These are phyloP conservation scores for Heliornis fulica DNA, from an alignment of 2,113 vertebrate species.

Conservation along the genomic window DNA sequence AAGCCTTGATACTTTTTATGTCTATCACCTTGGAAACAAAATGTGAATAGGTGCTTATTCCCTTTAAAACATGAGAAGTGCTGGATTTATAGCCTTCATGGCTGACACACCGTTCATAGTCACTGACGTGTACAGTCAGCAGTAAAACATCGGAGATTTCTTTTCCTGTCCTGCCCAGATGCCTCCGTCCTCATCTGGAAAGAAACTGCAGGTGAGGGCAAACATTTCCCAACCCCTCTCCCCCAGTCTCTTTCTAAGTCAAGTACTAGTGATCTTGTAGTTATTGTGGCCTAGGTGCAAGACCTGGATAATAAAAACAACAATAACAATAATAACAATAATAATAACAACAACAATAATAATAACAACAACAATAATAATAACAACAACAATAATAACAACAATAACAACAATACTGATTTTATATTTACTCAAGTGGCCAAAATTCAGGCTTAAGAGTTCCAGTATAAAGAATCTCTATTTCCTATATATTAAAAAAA, in stretches of 20 bases:
- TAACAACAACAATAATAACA: no score
- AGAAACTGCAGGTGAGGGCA: neutral
- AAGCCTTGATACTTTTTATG: neutral
- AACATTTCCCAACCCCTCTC: fast-evolving
- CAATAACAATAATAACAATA: no score
- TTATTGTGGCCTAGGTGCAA: no score
- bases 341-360: no score
- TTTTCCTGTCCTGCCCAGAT: neutral
- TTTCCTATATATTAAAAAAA: neutral
- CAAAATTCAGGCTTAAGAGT: neutral
- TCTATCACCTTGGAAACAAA: slow-evolving; percentile 30
- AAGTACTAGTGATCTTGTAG: neutral
- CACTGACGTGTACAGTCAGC: neutral
- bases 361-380: no score
- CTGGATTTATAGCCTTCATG: neutral
- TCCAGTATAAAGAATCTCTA: neutral
- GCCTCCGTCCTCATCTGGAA: neutral
- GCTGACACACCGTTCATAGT: neutral
- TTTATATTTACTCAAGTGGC: neutral
- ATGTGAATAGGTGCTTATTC: neutral
- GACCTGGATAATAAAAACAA: no score
- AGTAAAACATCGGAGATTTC: neutral
- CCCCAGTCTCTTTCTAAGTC: neutral
- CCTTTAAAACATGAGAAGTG: neutral
- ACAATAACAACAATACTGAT: no score